These are phyloP conservation scores for Cynocephalus volans DNA, from an alignment of 2,113 vertebrate genomes.

Conservation along the genomic window DNA sequence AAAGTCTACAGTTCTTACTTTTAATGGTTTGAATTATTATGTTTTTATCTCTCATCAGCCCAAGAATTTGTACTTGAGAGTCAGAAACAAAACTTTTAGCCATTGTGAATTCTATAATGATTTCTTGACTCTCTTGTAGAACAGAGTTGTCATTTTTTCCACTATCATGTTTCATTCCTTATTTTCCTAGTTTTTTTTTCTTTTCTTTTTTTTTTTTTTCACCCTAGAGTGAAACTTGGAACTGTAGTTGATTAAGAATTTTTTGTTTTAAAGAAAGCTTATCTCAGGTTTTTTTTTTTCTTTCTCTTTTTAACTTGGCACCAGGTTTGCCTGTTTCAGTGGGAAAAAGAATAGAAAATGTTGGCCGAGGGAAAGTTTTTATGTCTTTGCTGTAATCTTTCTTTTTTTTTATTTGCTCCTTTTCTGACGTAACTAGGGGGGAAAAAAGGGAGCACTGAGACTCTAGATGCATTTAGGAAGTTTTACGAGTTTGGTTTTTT, in stretches of 20 bases:
- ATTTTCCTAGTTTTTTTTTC: neutral
- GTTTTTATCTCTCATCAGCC: slow-evolving; percentile 35
- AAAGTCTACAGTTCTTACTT: neutral
- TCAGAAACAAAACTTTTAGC: slow-evolving; percentile 49
- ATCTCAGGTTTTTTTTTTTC: neutral
- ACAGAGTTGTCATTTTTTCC: neutral
- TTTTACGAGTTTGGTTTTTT: slow-evolving; percentile 16
- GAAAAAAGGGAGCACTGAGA: neutral
- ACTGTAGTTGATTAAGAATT: neutral
- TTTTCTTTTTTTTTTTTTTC: too few relatives aligned
- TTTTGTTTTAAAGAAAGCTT: slow-evolving; percentile 48
- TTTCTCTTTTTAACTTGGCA: neutral
- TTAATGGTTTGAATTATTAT: slow-evolving; percentile 40
- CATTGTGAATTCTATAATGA: neutral
- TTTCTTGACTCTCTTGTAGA: neutral
- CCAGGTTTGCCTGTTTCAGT: neutral
- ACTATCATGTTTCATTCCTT: neutral
- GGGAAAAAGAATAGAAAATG: slow-evolving; percentile 1
- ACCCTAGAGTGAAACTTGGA: neutral
- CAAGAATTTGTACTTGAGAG: slow-evolving; percentile 49
- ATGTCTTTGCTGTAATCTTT: slow-evolving; percentile 15
- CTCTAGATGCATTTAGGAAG: neutral
- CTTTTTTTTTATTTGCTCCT: neutral
- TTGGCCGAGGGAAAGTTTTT: neutral
- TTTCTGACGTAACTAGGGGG: slow-evolving; percentile 1